These are phyloP conservation scores for Nymphalis c-album DNA, from an alignment of 2,888 invertebrate genomes.

Conservation along the genomic window DNA sequence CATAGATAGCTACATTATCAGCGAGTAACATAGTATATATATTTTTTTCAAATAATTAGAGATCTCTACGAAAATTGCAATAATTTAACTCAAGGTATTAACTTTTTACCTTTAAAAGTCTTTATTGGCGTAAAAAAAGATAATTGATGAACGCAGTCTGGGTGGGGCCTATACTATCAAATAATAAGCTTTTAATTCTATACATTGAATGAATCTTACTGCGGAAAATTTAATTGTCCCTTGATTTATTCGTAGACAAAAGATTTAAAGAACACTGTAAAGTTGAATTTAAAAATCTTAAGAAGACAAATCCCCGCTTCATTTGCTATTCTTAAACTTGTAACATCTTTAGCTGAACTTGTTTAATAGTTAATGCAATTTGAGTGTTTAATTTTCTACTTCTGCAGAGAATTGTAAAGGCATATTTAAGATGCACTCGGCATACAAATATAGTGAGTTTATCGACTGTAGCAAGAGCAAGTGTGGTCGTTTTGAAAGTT, in stretches of 20 bases:
- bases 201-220: not conserved
- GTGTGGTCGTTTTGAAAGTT: constrained; percentile 47
- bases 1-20: no score
- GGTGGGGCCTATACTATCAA: not conserved
- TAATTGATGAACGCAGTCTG: no score
- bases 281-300: constrained; percentile 11
- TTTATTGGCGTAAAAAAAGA: no score
- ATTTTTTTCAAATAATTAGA: no score
- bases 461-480: constrained; percentile 41
- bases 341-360: constrained; percentile 23
- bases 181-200: not conserved
- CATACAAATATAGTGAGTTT: constrained; percentile 46
- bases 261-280: constrained; percentile 16
- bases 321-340: constrained; percentile 25
- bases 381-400: constrained; percentile 25
- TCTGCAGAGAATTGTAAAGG: constrained; percentile 30
- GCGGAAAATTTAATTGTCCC: constrained; percentile 6
- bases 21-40: no score
- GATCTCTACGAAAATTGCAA: no score
- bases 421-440: constrained; percentile 42
- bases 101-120: no score
- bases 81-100: no score
- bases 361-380: constrained; percentile 28
- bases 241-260: constrained; percentile 1
- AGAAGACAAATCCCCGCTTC: constrained; percentile 20